Percentiles rank a stretch among this genome's conserved stretches.
Conservation (phyloP, 2,113 vertebrate species). For the Entelurus aequoreus region DNA sequence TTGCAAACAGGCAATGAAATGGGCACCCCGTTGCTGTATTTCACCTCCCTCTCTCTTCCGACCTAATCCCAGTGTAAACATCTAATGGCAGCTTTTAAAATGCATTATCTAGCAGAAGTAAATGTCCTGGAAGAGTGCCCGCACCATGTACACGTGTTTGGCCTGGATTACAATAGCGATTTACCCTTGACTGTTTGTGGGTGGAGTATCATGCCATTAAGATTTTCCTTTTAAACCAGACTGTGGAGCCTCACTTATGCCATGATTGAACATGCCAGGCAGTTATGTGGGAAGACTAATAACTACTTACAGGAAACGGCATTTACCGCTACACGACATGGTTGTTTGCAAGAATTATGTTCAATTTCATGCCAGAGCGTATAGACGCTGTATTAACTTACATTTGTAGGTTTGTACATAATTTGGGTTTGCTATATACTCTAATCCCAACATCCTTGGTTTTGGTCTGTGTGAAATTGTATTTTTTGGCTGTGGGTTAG, state of each 20-base stretch:
- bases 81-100: too few species aligned
- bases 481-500: constrained; percentile 10
- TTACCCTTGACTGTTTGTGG: background rate
- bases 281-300: constrained; percentile 28
- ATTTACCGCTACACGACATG: constrained; percentile 10
- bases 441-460: background rate
- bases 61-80: too few species aligned
- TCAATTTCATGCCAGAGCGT: background rate
- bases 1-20: too few species aligned
- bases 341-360: background rate
- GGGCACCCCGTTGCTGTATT: too few species aligned
- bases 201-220: constrained; percentile 9
- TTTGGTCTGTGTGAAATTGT: constrained; percentile 1
- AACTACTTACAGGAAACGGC: constrained; percentile 9
- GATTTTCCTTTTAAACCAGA: constrained; percentile 12
- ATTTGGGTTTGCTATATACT: background rate
- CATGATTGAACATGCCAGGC: constrained; percentile 7
- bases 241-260: background rate
- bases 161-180: too few species aligned
- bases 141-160: too few species aligned
- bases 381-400: background rate
- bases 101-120: too few species aligned
- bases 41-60: too few species aligned
- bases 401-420: background rate
- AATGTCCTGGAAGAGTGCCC: too few species aligned